Evolutionary conservation across 1,140 invertebrate genomes (phyloP).

Genomic region (Cyphomyrmex costatus): DNA sequence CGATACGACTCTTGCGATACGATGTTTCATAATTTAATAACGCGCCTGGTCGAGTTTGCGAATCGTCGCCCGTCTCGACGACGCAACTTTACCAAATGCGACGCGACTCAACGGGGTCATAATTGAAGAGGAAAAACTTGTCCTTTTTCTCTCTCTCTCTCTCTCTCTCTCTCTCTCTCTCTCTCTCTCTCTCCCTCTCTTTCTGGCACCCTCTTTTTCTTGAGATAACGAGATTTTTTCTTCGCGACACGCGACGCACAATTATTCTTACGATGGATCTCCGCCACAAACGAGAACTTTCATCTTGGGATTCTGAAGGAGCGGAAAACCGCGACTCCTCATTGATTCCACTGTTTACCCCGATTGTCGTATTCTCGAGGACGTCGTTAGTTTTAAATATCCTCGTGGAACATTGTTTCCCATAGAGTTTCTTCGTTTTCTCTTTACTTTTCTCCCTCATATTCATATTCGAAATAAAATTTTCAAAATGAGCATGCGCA

Average conservation of each 20-base stretch:
- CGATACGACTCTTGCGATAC: conserved; percentile 54
- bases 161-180: background rate
- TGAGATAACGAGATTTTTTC: conserved; percentile 14
- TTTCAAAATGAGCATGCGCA: background rate
- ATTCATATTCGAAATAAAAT: conserved; percentile 5
- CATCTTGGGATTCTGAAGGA: conserved; percentile 16
- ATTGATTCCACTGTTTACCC: conserved; percentile 51
- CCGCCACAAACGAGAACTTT: conserved; percentile 7
- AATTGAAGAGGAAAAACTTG: conserved; percentile 39
- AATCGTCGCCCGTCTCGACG: conserved; percentile 29
- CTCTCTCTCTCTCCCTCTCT: background rate
- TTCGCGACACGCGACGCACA: conserved; percentile 13
- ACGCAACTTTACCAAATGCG: conserved; percentile 17
- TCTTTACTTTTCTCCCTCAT: background rate
- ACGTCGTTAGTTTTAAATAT: conserved; percentile 48
- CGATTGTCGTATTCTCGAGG: conserved; percentile 42
- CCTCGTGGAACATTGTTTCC: background rate
- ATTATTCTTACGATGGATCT: conserved; percentile 41
- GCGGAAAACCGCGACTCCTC: conserved; percentile 30
- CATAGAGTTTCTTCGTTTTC: background rate
- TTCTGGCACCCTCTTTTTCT: background rate
- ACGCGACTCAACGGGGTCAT: too few species aligned
- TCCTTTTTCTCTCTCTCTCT: background rate
- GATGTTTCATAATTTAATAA: conserved; percentile 74
- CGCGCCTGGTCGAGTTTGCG: conserved; percentile 1